Conservation (phyloP, 2,888 invertebrate species). For the Ennomos quercinarius region DNA sequence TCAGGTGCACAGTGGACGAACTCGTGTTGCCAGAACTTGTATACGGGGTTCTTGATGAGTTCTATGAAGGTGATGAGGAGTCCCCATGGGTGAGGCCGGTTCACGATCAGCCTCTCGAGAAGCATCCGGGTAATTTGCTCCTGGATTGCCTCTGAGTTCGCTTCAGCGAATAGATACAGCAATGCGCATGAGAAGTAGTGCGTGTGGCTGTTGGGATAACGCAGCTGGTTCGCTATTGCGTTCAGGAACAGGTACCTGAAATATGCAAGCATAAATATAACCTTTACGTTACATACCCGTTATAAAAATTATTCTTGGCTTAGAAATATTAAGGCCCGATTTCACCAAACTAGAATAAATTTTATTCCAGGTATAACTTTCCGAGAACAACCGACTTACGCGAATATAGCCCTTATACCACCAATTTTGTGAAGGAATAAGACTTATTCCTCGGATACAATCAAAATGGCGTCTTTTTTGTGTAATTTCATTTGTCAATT, state of each 20-base stretch:
- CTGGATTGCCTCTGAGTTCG: slow-evolving; percentile 98
- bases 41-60: slow-evolving; percentile 98
- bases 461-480: too few species aligned
- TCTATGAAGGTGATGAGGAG: slow-evolving; percentile 99
- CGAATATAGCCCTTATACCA: too few species aligned
- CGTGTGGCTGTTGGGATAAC: slow-evolving; percentile 99
- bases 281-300: not conserved
- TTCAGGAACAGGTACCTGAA: slow-evolving; percentile 97
- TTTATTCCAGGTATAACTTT: too few species aligned
- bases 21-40: slow-evolving; percentile 99
- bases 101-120: slow-evolving; percentile 98
- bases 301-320: too few species aligned
- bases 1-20: slow-evolving; percentile 99
- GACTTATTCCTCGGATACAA: too few species aligned
- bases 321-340: too few species aligned
- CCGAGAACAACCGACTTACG: too few species aligned
- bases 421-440: too few species aligned
- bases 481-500: too few species aligned
- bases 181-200: slow-evolving; percentile 99
- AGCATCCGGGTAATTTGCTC: slow-evolving; percentile 99
- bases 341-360: too few species aligned
- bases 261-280: slow-evolving; percentile 24
- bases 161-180: slow-evolving; percentile 98
- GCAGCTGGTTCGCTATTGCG: slow-evolving; percentile 98
- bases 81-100: slow-evolving; percentile 99